Evolutionary conservation across 2,797 vertebrate genomes (phyloP), one percentile per base, ranked within the genome.

Genomic region (Gymnopithys bicolor): DNA sequence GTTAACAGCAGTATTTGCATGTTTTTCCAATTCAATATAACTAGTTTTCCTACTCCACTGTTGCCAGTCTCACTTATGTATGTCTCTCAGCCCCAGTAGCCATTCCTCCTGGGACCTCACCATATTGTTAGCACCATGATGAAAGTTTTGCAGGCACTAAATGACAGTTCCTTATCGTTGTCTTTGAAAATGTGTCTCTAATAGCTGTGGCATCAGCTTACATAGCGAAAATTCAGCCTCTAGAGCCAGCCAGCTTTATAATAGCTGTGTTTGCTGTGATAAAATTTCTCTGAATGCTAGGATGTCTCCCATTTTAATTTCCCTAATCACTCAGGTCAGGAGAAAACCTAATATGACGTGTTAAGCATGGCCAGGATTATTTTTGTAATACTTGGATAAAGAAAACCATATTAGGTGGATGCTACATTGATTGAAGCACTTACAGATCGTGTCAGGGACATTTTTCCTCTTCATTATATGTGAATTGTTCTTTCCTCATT

Each of bases 241-340:
- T 71, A 3, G 2, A 14, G 10, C 39, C 27, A 70, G n/a, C 19
- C 39, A 67, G 23, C 28, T 90, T 82, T 73, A 51, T 64, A 69
- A 69, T 83, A 4, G 2, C 43, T 75, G 24, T 90, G 14, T 30
- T 59, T 24, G 27, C 18, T 79, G 17, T 58, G 82, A 62, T 88
- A 89, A 89, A 73, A 55, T 69, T 91, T 28, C 27, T 89, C 39
- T 62, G 51, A 92, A 59, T 8, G 45, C 30, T 58, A 60, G 53
- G n/a, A 51, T 0, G 1, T 28, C 45, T 84, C 22, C 37, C 2
- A 5, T 33, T 87, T 91, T 76, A 67, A 37, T 51, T 35, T 90
- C 12, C 30, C 58, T 43, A 51, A 1, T 18, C 3, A 2, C 27
- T 87, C 16, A 28, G 24, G 25, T 83, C 33, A 71, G 58, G 68